Evolutionary conservation across 2,113 vertebrate species (phyloP), one percentile per base, ranked within the genome.

Genomic region (Nerophis lumbriciformis): DNA sequence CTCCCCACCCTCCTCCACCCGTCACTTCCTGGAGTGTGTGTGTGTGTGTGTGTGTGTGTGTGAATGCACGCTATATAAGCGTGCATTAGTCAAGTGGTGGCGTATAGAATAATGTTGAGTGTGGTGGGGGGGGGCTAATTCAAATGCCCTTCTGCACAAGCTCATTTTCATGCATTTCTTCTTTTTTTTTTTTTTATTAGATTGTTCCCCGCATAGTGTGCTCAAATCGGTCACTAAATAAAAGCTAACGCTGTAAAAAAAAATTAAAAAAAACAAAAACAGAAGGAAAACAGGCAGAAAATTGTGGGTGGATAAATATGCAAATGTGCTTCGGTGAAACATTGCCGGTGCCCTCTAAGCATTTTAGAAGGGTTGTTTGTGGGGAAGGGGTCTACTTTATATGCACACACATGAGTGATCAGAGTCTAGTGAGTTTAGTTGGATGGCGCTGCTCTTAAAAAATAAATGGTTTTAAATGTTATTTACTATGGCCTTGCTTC

Each of bases 131-230:
- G 10, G 37, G 9, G 39, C 19, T 36, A 45, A 89, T 90, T 86
- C 74, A 89, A 89, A 92, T 89, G 77, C 59, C 75, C 84, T 85
- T 84, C 70, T 8, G 76, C 85, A 72, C 83, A 72, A 66, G 82
- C 77, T 85, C 54, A 72, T 79, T 85, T 73, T 72, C 62, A 71
- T 67, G 57, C 36, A 8, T 65, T 69, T 67, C 75, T 53, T 59
- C 3, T 42, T 9, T 9, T 8, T 42, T 9, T 8, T 42, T 19
- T 19, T 19, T 19, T 19, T 19, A 19, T 19, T 19, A 19, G 42
- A 28, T 51, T 53, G 55, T 79, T 82, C 74, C 65, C 79, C 59
- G 66, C 68, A 61, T 47, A 67, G 56, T 42, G 44, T 16, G 52
- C 66, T 78, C 35, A 62, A 85, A 79, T 81, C 76, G 79, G 82